Conservation (phyloP, 2,888 invertebrate species). For the Ornithoptera alexandrae region DNA sequence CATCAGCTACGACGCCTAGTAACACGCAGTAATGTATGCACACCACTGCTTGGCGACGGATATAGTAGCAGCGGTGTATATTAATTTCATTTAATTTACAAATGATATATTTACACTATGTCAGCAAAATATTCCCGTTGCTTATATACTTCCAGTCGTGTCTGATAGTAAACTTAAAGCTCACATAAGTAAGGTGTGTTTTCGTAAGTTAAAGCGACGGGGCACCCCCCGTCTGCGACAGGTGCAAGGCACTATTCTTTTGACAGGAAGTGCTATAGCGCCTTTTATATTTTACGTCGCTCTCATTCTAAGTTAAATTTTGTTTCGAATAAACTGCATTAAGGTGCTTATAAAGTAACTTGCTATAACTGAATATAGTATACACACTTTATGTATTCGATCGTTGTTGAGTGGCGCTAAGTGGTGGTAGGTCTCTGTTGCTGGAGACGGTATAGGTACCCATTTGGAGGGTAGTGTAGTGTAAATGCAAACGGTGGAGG, state of each 20-base stretch:
- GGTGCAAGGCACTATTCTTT: slow-evolving; percentile 29
- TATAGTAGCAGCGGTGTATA: not conserved
- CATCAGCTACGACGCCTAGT: too few relatives aligned
- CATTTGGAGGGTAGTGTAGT: too few relatives aligned
- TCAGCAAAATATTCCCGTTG: slow-evolving; percentile 20
- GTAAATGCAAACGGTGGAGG: too few relatives aligned
- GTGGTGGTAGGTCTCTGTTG: too few relatives aligned
- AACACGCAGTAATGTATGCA: too few relatives aligned
- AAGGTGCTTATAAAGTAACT: not conserved
- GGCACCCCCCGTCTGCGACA: slow-evolving; percentile 24
- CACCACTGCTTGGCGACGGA: too few relatives aligned
- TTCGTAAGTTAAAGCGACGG: not conserved
- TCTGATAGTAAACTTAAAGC: not conserved
- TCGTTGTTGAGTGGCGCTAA: too few relatives aligned
- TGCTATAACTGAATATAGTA: not conserved
- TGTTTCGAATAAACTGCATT: slow-evolving; percentile 18
- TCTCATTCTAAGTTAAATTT: slow-evolving; percentile 28
- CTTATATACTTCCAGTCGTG: not conserved
- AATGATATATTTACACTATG: slow-evolving; percentile 9
- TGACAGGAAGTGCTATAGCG: slow-evolving; percentile 26
- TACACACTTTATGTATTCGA: too few relatives aligned
- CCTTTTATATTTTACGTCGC: slow-evolving; percentile 30
- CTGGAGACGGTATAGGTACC: too few relatives aligned
- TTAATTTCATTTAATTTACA: slow-evolving; percentile 14
- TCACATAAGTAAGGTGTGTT: not conserved